Conservation (phyloP, 2,797 vertebrate genomes). For the Odontamblyopus rebecca region DNA sequence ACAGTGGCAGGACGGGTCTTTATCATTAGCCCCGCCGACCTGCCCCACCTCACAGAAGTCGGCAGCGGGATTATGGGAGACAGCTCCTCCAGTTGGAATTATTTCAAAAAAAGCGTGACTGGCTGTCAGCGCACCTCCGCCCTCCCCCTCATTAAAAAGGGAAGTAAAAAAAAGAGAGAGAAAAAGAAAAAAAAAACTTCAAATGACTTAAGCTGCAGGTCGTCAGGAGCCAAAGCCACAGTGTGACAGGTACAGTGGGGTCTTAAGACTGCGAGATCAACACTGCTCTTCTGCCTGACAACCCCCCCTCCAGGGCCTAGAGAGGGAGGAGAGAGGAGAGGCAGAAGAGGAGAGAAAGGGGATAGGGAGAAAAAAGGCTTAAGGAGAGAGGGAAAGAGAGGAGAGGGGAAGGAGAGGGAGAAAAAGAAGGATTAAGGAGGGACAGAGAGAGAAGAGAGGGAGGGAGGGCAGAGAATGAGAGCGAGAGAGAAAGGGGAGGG, state of each 20-base stretch:
- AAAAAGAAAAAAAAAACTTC: slow-evolving; percentile 49
- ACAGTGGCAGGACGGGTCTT: slow-evolving; percentile 11
- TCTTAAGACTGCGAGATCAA: slow-evolving; percentile 77
- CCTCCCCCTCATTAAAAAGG: slow-evolving; percentile 67
- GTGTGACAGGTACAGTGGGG: slow-evolving; percentile 77
- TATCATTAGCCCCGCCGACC: slow-evolving; percentile 57
- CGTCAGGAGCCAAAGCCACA: slow-evolving; percentile 67
- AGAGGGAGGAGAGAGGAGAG: not conserved
- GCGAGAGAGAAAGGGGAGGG: too few relatives aligned
- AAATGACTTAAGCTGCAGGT: slow-evolving; percentile 78
- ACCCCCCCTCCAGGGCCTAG: slow-evolving; percentile 42
- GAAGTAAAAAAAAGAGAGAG: not conserved
- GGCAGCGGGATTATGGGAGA: slow-evolving; percentile 64
- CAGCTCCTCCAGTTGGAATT: slow-evolving; percentile 75
- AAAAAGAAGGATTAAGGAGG: too few relatives aligned
- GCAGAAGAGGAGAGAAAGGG: slow-evolving; percentile 11
- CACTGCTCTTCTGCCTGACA: slow-evolving; percentile 71
- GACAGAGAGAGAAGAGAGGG: too few relatives aligned
- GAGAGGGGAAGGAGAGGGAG: not conserved
- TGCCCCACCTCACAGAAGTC: slow-evolving; percentile 43
- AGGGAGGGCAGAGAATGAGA: too few relatives aligned
- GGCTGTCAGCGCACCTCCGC: slow-evolving; percentile 66
- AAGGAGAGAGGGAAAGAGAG: not conserved
- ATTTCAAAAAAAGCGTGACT: slow-evolving; percentile 69
- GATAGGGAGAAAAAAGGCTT: not conserved